A percentile compares a stretch with the other conserved stretches of the same genome.
Evolutionary conservation across 2,888 invertebrate genomes (phyloP).

Genomic region (Pyrrhosoma nymphula): DNA sequence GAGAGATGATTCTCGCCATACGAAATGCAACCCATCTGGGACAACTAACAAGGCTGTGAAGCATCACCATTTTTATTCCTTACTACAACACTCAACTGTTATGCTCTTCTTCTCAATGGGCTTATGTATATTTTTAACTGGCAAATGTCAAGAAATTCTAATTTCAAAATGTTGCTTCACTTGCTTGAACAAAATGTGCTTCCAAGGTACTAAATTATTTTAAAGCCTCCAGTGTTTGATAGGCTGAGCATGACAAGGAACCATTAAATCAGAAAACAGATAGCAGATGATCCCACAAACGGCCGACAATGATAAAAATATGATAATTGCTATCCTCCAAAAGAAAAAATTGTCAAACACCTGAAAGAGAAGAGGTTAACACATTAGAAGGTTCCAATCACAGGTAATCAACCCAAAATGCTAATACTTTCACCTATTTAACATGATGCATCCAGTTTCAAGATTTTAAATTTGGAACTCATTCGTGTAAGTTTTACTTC

Average conservation of each 20-base stretch:
- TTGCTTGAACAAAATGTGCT: not conserved
- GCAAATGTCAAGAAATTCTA: not conserved
- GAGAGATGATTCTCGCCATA: conserved; percentile 47
- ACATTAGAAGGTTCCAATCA: not conserved
- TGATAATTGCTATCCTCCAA: conserved; percentile 79
- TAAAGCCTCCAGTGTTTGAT: conserved; percentile 76
- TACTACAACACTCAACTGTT: not conserved
- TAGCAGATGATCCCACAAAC: conserved; percentile 78
- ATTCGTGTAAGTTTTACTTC: too few species aligned
- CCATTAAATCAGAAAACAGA: conserved; percentile 79
- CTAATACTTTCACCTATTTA: too few species aligned
- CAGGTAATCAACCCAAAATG: not conserved
- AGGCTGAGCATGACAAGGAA: conserved; percentile 78
- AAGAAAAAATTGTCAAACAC: conserved; percentile 80
- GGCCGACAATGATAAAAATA: conserved; percentile 78
- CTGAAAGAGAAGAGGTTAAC: conserved; percentile 76
- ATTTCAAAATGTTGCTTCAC: not conserved
- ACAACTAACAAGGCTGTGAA: conserved; percentile 37
- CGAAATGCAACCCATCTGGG: conserved; percentile 52
- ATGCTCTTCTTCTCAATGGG: not conserved
- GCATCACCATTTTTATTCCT: conserved; percentile 19
- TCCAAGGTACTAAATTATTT: not conserved
- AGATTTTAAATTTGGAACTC: too few species aligned
- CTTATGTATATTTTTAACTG: not conserved
- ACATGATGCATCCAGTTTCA: too few species aligned